Evolutionary conservation across 2,797 vertebrate genomes (phyloP).

Genomic region (Amniataba percoides): DNA sequence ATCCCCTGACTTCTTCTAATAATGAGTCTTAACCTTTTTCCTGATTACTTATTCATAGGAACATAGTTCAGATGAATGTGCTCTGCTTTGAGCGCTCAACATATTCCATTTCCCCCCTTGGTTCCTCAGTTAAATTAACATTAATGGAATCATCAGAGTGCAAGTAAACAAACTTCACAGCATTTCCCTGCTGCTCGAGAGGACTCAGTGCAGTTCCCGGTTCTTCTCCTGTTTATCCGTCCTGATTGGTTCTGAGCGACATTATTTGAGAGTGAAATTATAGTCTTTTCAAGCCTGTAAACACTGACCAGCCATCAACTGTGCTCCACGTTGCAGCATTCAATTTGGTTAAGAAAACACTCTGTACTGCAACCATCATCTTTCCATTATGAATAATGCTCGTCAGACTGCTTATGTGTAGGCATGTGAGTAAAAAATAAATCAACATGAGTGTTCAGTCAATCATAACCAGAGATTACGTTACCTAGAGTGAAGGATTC

Average conservation of each 20-base stretch:
- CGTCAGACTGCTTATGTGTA: background rate
- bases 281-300: background rate
- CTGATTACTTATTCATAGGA: constrained; percentile 64
- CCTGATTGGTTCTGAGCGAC: constrained; percentile 20
- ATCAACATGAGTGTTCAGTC: constrained; percentile 24
- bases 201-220: constrained; percentile 4
- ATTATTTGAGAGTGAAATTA: constrained; percentile 15
- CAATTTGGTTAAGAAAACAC: constrained; percentile 36
- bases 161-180: constrained; percentile 73
- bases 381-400: background rate
- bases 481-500: background rate
- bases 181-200: constrained; percentile 41
- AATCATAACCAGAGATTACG: constrained; percentile 3
- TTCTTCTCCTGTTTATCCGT: constrained; percentile 28
- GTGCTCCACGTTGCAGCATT: constrained; percentile 40
- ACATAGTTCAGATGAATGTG: constrained; percentile 52
- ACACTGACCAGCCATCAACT: constrained; percentile 24
- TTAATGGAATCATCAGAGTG: constrained; percentile 60
- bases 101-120: constrained; percentile 56
- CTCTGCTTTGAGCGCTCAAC: constrained; percentile 50
- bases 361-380: background rate
- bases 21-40: constrained; percentile 32
- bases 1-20: constrained; percentile 36
- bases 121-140: constrained; percentile 63
- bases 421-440: constrained; percentile 5